Evolutionary conservation across 2,113 vertebrate genomes (phyloP).

Genomic region (Cinclus mexicanus): DNA sequence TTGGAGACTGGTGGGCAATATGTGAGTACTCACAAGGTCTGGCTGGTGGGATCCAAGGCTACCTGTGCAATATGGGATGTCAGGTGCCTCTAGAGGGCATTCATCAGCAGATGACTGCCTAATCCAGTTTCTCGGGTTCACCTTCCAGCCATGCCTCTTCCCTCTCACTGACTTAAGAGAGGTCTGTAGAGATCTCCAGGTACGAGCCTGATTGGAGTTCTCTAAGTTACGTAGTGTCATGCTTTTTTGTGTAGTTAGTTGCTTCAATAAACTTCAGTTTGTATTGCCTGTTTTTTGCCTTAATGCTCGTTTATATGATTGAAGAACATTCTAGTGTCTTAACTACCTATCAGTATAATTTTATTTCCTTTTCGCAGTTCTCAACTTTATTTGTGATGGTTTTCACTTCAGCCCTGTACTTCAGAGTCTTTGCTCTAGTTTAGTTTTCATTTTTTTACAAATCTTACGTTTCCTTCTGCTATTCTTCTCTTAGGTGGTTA

Average conservation of each 20-base stretch:
- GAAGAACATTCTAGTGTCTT: neutral
- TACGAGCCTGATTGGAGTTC: neutral
- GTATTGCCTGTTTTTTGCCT: neutral
- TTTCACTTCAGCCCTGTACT: neutral
- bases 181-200: neutral
- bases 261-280: neutral
- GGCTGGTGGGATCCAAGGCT: neutral
- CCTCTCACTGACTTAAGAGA: neutral
- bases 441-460: neutral
- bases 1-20: neutral
- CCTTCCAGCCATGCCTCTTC: neutral
- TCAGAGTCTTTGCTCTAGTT: neutral
- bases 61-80: neutral
- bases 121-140: neutral
- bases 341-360: neutral
- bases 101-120: neutral
- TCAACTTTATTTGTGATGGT: neutral
- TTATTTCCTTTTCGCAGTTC: neutral
- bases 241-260: neutral
- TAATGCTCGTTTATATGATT: neutral
- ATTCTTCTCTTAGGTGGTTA: neutral
- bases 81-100: conserved; percentile 48
- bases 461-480: neutral
- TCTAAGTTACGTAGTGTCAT: neutral
- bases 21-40: neutral